Evolutionary conservation across 2,797 vertebrate species (phyloP), one percentile per base, ranked within the genome.

Genomic region (Capromys pilorides): DNA sequence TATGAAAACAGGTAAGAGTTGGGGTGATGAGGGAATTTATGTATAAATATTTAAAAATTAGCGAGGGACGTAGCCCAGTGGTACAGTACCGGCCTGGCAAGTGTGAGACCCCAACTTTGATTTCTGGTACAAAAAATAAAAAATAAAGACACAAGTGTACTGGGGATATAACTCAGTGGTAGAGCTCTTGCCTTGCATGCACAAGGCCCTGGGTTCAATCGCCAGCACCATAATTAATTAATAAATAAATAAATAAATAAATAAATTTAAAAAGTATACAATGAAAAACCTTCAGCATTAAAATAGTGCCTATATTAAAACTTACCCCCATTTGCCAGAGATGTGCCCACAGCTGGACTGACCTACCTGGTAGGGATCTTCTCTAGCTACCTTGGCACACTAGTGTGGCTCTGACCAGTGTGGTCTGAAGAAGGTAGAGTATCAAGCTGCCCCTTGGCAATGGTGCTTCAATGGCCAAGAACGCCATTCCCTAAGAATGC

Each of bases 261-360:
- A 66, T 82, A 84, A 85, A 92, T 83, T 81, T 39, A 41, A 79
- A 85, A 62, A 75, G 41, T 75, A 75, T 28, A 75, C 39, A 75
- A 6, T 73, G 22, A 75, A 41, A 75, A 45, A 14, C 24, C 71
- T 75, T 45, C 22, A 75, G 71, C 71, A 79, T 10, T 18, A 94
- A 92, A 84, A 86, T 4, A 80, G 51, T 49, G 51, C 51, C 88
- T 86, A 26, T 57, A 81, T 28, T 77, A 77, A 84, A 93, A 95
- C 31, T 67, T 69, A 78, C n/a, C 79, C 57, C 36, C 51, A 90
- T 51, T 69, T 93, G 73, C 64, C 59, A 45, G 39, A 31, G 67
- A 86, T 59, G 21, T 39, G 36, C 64, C 54, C 8, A 3, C 3
- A 6, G 86, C 90, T 75, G 83, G n/a, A 83, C 69, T 67, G 73